Evolutionary conservation across 2,888 invertebrate species (phyloP).

Genomic region (Campoletis raptor): DNA sequence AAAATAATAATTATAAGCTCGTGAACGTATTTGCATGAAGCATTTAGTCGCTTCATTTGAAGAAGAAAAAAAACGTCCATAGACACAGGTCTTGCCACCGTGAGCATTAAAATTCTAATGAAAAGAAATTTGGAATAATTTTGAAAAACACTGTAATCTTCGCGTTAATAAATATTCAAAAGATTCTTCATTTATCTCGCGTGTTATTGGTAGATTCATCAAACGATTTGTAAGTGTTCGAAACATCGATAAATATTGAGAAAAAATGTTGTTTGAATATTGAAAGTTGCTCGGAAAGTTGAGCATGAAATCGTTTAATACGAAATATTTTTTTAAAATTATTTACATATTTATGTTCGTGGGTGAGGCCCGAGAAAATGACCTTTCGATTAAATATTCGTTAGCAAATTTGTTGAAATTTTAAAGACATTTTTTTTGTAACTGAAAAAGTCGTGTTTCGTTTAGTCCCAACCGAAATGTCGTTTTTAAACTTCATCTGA

Average conservation of each 20-base stretch:
- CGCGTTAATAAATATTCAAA: background rate
- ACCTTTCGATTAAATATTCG: background rate
- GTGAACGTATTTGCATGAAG: conserved; percentile 5
- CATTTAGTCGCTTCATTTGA: background rate
- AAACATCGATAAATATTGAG: background rate
- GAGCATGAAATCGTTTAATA: background rate
- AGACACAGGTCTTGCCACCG: background rate
- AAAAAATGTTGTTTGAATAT: background rate
- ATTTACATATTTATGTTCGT: background rate
- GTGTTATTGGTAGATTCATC: background rate
- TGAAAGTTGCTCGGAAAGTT: background rate
- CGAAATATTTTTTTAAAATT: background rate
- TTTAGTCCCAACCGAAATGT: background rate
- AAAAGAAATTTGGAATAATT: background rate
- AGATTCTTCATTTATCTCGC: background rate
- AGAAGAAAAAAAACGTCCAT: too few species aligned
- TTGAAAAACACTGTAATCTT: background rate
- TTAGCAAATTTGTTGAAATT: background rate
- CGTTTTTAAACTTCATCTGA: conserved; percentile 38
- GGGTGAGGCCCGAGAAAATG: background rate
- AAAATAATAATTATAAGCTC: conserved; percentile 14
- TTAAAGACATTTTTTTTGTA: too few species aligned
- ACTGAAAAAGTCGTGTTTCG: background rate
- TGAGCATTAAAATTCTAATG: background rate
- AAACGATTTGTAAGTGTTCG: background rate